Conservation (phyloP, 2,113 vertebrate genomes). For the Microcebus griseorufus region DNA sequence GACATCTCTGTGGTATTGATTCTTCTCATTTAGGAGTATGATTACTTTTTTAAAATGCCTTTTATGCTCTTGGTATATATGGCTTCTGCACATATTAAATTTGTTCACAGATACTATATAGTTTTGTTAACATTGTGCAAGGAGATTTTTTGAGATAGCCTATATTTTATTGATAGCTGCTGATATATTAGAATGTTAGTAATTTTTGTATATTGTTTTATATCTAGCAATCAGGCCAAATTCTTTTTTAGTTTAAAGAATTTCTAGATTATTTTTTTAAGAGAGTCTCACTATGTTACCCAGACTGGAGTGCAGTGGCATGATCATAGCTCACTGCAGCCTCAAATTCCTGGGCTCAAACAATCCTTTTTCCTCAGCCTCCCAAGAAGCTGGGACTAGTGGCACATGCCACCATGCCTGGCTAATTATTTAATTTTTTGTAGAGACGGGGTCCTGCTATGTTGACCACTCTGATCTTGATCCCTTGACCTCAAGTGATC, state of each 20-base stretch:
- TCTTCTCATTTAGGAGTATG: not conserved
- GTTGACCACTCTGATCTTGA: too few species aligned
- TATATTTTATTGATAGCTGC: not conserved
- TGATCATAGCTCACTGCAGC: too few species aligned
- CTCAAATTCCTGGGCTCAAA: too few species aligned
- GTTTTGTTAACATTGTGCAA: not conserved
- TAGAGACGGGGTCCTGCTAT: too few species aligned
- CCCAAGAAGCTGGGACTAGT: too few species aligned
- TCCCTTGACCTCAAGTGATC: too few species aligned
- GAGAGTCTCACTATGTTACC: too few species aligned
- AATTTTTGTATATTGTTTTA: not conserved
- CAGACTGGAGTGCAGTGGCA: too few species aligned
- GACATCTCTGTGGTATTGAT: not conserved
- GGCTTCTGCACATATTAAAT: not conserved
- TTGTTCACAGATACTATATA: not conserved
- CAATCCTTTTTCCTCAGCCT: too few species aligned
- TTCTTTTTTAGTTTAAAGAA: not conserved
- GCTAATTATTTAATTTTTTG: too few species aligned
- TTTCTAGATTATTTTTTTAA: not conserved
- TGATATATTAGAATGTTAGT: not conserved
- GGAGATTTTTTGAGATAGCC: not conserved
- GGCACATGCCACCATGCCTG: too few species aligned
- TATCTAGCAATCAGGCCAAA: not conserved
- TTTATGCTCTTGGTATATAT: not conserved
- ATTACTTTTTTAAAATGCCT: conserved; percentile 3